Evolutionary conservation across 2,888 invertebrate species (phyloP), one percentile per base, ranked within the genome.

Genomic region (Pseudanteris insignis): DNA sequence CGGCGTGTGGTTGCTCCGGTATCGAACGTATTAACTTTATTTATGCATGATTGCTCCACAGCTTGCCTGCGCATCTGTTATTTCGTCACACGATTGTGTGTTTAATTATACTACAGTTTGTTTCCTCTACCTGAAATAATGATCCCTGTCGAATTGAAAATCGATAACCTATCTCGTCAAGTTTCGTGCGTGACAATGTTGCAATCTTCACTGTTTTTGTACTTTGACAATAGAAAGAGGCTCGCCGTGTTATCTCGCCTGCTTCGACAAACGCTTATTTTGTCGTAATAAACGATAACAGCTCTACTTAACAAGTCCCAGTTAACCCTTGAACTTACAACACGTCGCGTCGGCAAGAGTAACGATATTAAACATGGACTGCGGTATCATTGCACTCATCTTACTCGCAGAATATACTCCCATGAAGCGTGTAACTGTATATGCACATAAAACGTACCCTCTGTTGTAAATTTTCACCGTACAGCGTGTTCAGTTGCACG

Each of bases 1-100:
- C 38, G 18, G 32, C 14, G 43, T 36, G 36, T 47, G 59, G 46
- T 55, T 55, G 51, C 63, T 53, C 55, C 40, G 63, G 30, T 63
- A 64, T 58, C 38, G 58, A 61, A 64, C 48, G 54, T 57, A 57
- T 60, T 64, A 64, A 57, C 40, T 44, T 44, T 36, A 61, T 64
- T 61, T 64, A 61, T 58, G 40, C 57, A 58, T 53, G 57, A 59
- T 57, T 64, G 53, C 54, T 9, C 28, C 54, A 46, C 50, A 4
- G 36, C 37, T 58, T 53, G 58, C 58, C 54, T 51, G 64, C 54
- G 50, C 54, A 59, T 54, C 47, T 47, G 38, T 51, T 61, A 58
- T 59, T 62, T 48, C 48, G 53, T 57, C 62, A 57, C 18, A 30
- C 13, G 11, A 18, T 6, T 18, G 4, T 33, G 61, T 51, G 51